Percentiles rank a stretch among this genome's conserved stretches.
phyloP scores from a whole-genome alignment of 2,888 invertebrate genomes.

The Stramonita haemastoma region DNA sequence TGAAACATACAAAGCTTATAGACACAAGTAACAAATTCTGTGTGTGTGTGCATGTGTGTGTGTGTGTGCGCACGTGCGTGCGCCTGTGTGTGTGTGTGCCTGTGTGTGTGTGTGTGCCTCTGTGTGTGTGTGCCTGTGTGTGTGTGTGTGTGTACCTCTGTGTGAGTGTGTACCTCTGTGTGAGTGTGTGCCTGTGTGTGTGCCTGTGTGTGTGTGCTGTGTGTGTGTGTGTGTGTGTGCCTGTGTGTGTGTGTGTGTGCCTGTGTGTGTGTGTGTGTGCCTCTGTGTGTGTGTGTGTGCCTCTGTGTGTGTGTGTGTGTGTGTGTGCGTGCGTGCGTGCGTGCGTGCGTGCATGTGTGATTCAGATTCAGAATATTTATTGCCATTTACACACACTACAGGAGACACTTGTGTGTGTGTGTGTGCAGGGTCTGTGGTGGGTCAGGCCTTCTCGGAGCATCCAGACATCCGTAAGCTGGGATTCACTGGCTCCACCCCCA shows the following conservation, averaged over 20 bases:
- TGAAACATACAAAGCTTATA: too few relatives aligned
- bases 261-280: slow-evolving; percentile 16
- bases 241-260: slow-evolving; percentile 16
- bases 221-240: slow-evolving; percentile 77
- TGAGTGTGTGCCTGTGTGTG: slow-evolving; percentile 33
- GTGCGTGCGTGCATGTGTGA: slow-evolving; percentile 56
- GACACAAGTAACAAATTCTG: too few relatives aligned
- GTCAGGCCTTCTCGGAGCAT: slow-evolving; percentile 92
- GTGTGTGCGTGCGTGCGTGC: neutral
- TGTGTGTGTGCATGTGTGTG: too few relatives aligned
- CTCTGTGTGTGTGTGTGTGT: neutral
- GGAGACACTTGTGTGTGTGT: neutral
- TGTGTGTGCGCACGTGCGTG: too few relatives aligned
- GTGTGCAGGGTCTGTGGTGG: slow-evolving; percentile 84
- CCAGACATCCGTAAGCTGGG: slow-evolving; percentile 92
- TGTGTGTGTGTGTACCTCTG: slow-evolving; percentile 22
- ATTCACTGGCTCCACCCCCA: slow-evolving; percentile 96
- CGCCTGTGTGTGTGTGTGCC: too few relatives aligned
- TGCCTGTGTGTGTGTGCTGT: slow-evolving; percentile 79
- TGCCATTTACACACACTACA: too few relatives aligned
- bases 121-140: too few relatives aligned
- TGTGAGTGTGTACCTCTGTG: too few relatives aligned
- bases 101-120: slow-evolving; percentile 16
- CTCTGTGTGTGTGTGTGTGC: slow-evolving; percentile 16
- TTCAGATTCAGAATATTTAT: too few relatives aligned